These are phyloP conservation scores for Tapirus terrestris DNA, from an alignment of 2,113 vertebrate genomes.

Conservation along the genomic window DNA sequence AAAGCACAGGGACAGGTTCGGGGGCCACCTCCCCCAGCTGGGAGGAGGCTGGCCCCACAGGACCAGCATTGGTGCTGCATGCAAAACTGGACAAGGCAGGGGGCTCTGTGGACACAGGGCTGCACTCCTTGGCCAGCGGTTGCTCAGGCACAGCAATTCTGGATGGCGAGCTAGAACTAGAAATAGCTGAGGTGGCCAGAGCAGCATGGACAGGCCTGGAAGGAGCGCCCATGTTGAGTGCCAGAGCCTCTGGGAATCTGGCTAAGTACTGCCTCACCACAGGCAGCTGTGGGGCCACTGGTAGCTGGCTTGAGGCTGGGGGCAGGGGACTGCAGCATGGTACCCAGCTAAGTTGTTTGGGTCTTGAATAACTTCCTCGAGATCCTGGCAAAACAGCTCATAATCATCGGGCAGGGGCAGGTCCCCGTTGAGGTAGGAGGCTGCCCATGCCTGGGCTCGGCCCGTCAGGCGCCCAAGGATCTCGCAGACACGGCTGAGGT, in stretches of 20 bases:
- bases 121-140: background rate
- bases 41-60: background rate
- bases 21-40: background rate
- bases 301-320: background rate
- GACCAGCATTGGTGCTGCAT: background rate
- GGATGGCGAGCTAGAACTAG: background rate
- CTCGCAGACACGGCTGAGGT: background rate
- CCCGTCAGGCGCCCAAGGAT: background rate
- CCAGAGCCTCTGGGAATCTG: background rate
- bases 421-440: background rate
- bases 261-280: background rate
- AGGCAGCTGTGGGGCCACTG: background rate
- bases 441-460: background rate
- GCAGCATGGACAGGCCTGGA: background rate
- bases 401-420: background rate
- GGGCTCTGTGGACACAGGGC: background rate
- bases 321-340: background rate
- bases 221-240: background rate
- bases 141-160: background rate
- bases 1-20: background rate
- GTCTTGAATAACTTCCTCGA: constrained; percentile 25
- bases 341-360: background rate
- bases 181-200: background rate
- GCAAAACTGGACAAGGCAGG: background rate
- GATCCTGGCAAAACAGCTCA: background rate